Percentiles rank a stretch among this genome's conserved stretches.
Evolutionary conservation across 64 coral and sea anemone species (phyloP).

Genomic region (Astreopora myriophthalma): DNA sequence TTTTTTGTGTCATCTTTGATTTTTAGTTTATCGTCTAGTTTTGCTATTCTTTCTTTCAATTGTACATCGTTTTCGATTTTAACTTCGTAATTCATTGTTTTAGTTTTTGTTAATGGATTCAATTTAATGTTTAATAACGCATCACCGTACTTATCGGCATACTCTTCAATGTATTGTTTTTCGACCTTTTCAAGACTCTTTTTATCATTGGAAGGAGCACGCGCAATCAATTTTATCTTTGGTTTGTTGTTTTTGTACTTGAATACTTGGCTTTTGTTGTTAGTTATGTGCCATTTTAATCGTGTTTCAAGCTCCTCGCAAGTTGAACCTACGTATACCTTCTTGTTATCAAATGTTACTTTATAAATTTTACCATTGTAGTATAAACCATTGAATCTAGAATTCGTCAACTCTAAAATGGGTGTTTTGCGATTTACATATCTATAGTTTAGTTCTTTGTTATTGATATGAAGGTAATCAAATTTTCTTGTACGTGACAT

Average conservation of each 20-base stretch:
- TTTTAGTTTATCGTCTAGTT: neutral
- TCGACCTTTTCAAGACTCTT: constrained; percentile 35
- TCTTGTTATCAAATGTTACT: constrained; percentile 1
- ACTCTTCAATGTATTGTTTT: constrained; percentile 60
- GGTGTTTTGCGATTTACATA: neutral
- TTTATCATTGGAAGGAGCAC: constrained; percentile 19
- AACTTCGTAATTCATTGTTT: constrained; percentile 32
- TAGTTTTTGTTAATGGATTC: neutral
- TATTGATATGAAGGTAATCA: constrained; percentile 2
- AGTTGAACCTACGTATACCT: constrained; percentile 19
- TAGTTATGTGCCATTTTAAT: constrained; percentile 40
- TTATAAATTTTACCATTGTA: constrained; percentile 45
- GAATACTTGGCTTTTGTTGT: constrained; percentile 14
- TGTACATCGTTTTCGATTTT: constrained; percentile 33
- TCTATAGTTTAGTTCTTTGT: neutral
- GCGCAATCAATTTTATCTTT: constrained; percentile 19
- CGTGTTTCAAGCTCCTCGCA: constrained; percentile 42
- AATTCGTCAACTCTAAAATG: neutral
- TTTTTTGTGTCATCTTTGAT: constrained; percentile 11
- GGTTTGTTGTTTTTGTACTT: neutral
- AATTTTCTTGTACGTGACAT: constrained; percentile 25
- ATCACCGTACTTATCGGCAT: neutral
- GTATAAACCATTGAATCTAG: constrained; percentile 20
- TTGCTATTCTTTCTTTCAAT: constrained; percentile 10
- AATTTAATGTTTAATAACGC: constrained; percentile 46